phyloP scores from a whole-genome alignment of 2,888 invertebrate genomes.

The Eurytoma adleriae region DNA sequence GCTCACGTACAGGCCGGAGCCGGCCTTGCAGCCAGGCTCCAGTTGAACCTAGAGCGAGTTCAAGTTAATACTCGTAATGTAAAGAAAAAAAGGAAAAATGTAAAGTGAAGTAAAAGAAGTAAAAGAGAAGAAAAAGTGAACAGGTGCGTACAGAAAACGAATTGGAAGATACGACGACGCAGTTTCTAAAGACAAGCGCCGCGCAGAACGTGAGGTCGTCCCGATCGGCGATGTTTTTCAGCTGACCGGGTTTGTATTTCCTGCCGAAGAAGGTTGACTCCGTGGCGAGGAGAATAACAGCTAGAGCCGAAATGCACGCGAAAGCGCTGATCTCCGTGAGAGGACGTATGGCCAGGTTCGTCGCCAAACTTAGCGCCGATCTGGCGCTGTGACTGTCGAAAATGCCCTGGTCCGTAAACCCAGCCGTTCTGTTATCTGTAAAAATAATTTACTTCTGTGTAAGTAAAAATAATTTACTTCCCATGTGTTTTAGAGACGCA shows the following conservation, averaged over 20 bases:
- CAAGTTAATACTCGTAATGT: not conserved
- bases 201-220: conserved; percentile 69
- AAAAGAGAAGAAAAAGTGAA: not conserved
- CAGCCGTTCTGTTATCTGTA: conserved; percentile 71
- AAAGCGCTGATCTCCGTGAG: conserved; percentile 72
- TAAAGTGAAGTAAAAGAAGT: not conserved
- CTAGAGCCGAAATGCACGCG: conserved; percentile 71
- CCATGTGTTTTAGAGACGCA: too few species aligned
- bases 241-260: conserved; percentile 64
- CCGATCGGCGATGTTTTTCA: conserved; percentile 64
- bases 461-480: conserved; percentile 20
- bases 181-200: conserved; percentile 70
- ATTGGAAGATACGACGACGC: conserved; percentile 73
- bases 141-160: conserved; percentile 70
- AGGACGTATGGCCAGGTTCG: conserved; percentile 71
- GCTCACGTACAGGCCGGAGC: conserved; percentile 71
- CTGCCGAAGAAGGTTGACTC: conserved; percentile 69
- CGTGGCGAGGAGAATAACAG: conserved; percentile 69
- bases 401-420: conserved; percentile 69
- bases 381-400: conserved; percentile 67
- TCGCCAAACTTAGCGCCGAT: conserved; percentile 71
- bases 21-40: conserved; percentile 70
- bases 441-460: too few species aligned
- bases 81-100: too few species aligned
- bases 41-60: conserved; percentile 68